A percentile compares a stretch with the other conserved stretches of the same genome.
phyloP scores from a whole-genome alignment of 2,797 vertebrate species.

The Spatula clypeata region DNA sequence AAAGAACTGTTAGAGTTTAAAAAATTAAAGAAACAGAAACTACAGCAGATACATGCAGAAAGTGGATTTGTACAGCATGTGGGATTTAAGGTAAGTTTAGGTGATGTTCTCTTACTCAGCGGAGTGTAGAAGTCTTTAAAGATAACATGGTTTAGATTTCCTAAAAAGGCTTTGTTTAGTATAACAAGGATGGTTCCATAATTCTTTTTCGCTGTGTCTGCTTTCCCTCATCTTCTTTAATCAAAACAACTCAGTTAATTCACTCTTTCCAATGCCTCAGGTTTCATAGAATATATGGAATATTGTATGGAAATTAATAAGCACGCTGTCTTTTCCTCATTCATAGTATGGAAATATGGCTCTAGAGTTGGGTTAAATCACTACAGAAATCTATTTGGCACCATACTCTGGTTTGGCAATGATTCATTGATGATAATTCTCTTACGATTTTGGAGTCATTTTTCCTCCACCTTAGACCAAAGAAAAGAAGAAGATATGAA shows the following conservation, averaged over 20 bases:
- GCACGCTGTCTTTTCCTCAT: background rate
- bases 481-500: background rate
- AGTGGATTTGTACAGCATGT: constrained; percentile 90
- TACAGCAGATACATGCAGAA: constrained; percentile 94
- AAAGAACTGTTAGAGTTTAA: constrained; percentile 96
- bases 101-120: background rate
- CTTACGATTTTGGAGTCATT: background rate
- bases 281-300: background rate
- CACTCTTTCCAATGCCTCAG: background rate
- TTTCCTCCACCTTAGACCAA: background rate
- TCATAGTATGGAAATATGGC: background rate
- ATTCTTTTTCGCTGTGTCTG: background rate
- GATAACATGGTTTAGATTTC: background rate
- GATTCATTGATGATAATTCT: background rate
- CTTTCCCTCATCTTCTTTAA: background rate
- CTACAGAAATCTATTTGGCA: background rate
- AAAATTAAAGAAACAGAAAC: constrained; percentile 94
- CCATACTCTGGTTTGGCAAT: background rate
- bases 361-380: background rate
- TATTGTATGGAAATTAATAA: background rate
- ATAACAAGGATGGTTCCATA: background rate
- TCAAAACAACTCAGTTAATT: background rate
- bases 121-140: background rate
- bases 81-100: constrained; percentile 92
- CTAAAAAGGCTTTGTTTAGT: background rate